phyloP scores from a whole-genome alignment of 2,113 vertebrate genomes.

The Cochlearius cochlearius region DNA sequence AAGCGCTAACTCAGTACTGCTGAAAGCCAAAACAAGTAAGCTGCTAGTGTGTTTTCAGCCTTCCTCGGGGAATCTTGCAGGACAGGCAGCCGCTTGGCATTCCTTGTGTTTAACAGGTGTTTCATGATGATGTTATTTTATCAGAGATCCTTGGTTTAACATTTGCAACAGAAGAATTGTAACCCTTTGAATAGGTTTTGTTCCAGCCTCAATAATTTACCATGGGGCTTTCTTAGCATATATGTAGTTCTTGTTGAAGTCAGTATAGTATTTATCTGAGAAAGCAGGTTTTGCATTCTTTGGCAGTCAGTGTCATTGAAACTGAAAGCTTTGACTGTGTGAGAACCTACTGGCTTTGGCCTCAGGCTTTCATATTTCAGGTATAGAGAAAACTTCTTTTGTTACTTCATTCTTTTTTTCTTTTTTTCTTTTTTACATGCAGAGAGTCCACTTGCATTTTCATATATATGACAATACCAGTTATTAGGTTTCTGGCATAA shows the following conservation, averaged over 20 bases:
- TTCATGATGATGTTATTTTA: background rate
- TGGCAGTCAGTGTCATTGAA: background rate
- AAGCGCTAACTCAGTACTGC: background rate
- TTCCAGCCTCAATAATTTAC: background rate
- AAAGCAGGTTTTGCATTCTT: background rate
- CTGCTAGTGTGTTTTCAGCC: background rate
- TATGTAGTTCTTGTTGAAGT: background rate
- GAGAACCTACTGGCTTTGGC: background rate
- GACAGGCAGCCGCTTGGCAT: background rate
- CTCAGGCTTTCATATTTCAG: background rate
- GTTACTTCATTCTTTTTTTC: background rate
- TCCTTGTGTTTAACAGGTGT: background rate
- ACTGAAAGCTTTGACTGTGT: background rate
- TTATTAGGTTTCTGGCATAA: background rate
- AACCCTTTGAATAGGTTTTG: background rate
- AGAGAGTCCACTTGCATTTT: background rate
- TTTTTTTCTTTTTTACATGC: too few relatives aligned
- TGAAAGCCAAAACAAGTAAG: background rate
- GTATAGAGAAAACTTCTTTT: background rate
- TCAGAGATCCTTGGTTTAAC: background rate
- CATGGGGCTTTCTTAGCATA: background rate
- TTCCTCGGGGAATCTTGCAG: accelerated
- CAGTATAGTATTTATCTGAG: background rate
- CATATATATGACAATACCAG: background rate
- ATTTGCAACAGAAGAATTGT: background rate